Conservation (phyloP, 2,113 vertebrate genomes). For the Lophochroa leadbeateri region DNA sequence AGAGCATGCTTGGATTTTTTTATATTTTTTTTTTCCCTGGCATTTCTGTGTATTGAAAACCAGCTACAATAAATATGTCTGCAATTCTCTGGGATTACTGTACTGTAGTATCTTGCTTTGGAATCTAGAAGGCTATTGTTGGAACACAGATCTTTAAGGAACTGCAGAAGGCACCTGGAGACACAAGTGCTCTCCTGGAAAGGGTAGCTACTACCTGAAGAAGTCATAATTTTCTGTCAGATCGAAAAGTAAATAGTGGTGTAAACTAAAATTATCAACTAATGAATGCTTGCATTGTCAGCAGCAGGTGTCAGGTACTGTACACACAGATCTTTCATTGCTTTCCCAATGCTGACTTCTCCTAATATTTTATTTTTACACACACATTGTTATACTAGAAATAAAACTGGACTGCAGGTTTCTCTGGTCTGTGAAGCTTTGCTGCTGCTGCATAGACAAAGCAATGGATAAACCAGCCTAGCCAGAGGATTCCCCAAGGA, state of each 20-base stretch:
- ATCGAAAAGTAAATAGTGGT: neutral
- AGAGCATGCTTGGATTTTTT: neutral
- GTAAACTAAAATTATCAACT: neutral
- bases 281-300: neutral
- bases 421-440: neutral
- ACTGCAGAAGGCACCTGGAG: neutral
- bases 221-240: neutral
- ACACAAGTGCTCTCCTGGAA: neutral
- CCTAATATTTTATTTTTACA: neutral
- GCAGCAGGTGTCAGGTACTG: neutral
- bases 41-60: neutral
- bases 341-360: neutral
- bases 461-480: neutral
- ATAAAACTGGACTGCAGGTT: neutral
- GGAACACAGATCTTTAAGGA: neutral
- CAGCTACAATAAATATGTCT: neutral
- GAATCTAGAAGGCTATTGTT: neutral
- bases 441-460: neutral
- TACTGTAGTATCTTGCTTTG: neutral
- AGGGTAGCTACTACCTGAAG: neutral
- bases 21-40: accelerated
- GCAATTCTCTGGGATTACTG: neutral
- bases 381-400: neutral
- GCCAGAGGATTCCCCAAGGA: neutral
- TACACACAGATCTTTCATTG: neutral